These are phyloP conservation scores for Ptychoptera contaminata DNA, from an alignment of 2,888 invertebrate genomes.

Conservation along the genomic window DNA sequence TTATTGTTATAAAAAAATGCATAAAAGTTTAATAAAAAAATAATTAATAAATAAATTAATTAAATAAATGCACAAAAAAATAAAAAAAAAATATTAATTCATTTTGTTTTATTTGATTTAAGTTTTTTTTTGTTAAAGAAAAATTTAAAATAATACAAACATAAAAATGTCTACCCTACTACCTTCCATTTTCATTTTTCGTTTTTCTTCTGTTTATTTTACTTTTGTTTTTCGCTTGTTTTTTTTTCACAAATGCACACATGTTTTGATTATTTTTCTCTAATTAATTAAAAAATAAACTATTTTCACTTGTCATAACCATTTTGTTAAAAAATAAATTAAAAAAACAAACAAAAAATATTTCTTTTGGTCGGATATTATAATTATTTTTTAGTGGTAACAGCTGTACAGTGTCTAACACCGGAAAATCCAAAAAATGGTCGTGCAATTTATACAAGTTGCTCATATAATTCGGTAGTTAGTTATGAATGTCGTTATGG, in stretches of 20 bases:
- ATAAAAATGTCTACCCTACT: too few relatives aligned
- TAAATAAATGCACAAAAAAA: constrained; percentile 1
- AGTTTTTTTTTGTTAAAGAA: background rate
- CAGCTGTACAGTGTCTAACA: constrained; percentile 85
- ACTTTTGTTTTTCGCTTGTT: too few relatives aligned
- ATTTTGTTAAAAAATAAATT: too few relatives aligned
- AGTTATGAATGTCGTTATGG: constrained; percentile 94
- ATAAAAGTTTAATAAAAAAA: background rate
- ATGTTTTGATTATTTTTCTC: too few relatives aligned
- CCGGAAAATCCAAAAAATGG: constrained; percentile 88
- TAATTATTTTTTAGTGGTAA: constrained; percentile 42
- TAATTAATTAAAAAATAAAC: too few relatives aligned
- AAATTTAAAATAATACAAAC: constrained; percentile 6
- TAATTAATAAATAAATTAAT: background rate
- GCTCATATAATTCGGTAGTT: constrained; percentile 89
- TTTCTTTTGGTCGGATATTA: too few relatives aligned
- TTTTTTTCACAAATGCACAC: too few relatives aligned
- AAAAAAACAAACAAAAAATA: too few relatives aligned
- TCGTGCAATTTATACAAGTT: constrained; percentile 79
- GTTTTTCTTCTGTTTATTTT: too few relatives aligned
- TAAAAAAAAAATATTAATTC: background rate
- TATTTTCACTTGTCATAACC: too few relatives aligned
- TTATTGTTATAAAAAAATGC: background rate
- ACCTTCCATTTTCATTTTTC: too few relatives aligned
- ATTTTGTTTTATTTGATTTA: background rate